Base-by-base conservation (phyloP, 2,888 invertebrate species). In the Palloptera scutellata region DNA sequence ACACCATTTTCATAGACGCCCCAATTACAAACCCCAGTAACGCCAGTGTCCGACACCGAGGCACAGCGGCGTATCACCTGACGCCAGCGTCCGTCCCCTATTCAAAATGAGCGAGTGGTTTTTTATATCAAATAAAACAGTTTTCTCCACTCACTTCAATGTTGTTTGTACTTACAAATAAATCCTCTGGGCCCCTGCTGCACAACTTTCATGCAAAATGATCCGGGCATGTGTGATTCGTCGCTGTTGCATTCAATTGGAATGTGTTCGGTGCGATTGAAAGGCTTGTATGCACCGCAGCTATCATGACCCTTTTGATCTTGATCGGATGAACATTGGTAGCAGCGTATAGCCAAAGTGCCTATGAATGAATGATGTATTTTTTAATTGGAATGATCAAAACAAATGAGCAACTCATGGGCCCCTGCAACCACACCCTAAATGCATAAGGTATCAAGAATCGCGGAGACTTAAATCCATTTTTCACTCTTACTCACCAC, bases 21-120 rank as follows among this genome's bases (percentile, higher is more conserved):
- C 97, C 97, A 98, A 81, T 97, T 95, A 80, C 98, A 98, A 0
- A 97, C 97, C 64, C 96, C 96, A 0, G 97, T 95, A 0, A 95
- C 95, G 70, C 96, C 96, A 1, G 93, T 95, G 75, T 94, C 95
- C 0, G 96, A 91, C 0, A 96, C 94, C 0, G 95, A 95, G 1
- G 95, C 94, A 85, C 96, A 96, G 20, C 95, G 88, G 45, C 96
- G 87, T 67, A 95, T 92, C 0, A 96, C 96, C 84, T 96, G 95
- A 48, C 96, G 88, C 96, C 96, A 96, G 81, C 96, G 88, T 5
- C 95, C 97, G 81, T 97, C 96, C 95, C 97, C 96, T 97, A 54
- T 1, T 65, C 57, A 20, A 40, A n/a, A n/a, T n/a, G n/a, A 1
- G 41, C 41, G 15, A 48, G 13, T 48, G 5, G 11, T 48, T n/a